These are phyloP conservation scores for Pagetopsis macropterus DNA, from an alignment of 2,797 vertebrate species.

Conservation along the genomic window DNA sequence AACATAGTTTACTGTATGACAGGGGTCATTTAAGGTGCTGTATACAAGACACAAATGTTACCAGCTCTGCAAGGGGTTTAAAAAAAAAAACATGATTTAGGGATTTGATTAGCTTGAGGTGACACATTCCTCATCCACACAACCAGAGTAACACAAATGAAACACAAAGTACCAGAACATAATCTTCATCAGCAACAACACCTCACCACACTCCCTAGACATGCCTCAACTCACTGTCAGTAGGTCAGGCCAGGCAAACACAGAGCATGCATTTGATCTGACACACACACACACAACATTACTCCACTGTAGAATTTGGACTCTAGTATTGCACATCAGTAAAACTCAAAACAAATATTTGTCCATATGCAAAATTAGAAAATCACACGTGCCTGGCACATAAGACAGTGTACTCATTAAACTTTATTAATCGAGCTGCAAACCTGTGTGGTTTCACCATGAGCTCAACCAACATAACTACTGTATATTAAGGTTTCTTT, in stretches of 20 bases:
- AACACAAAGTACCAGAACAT: not conserved
- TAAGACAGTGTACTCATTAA: not conserved
- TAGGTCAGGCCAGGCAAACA: slow-evolving; percentile 19
- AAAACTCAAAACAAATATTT: too few relatives aligned
- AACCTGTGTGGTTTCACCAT: not conserved
- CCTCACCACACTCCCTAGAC: slow-evolving; percentile 37
- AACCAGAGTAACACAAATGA: not conserved
- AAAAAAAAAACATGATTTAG: too few relatives aligned
- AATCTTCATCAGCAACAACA: slow-evolving; percentile 21
- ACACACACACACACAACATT: slow-evolving; percentile 26
- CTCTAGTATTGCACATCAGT: not conserved
- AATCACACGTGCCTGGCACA: not conserved
- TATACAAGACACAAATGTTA: not conserved
- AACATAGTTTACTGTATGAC: not conserved
- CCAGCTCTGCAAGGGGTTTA: not conserved
- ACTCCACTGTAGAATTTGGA: slow-evolving; percentile 26
- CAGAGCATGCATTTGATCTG: not conserved
- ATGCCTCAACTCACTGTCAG: slow-evolving; percentile 61
- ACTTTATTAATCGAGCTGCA: not conserved
- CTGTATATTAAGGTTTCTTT: not conserved
- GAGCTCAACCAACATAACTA: too few relatives aligned
- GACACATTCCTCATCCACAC: not conserved
- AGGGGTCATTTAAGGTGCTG: not conserved
- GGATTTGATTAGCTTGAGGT: not conserved
- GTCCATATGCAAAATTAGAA: too few relatives aligned